Percentiles rank a stretch among this genome's conserved stretches.
Evolutionary conservation across 1,140 invertebrate species (phyloP).

Genomic region (Sycophaga agraensis): DNA sequence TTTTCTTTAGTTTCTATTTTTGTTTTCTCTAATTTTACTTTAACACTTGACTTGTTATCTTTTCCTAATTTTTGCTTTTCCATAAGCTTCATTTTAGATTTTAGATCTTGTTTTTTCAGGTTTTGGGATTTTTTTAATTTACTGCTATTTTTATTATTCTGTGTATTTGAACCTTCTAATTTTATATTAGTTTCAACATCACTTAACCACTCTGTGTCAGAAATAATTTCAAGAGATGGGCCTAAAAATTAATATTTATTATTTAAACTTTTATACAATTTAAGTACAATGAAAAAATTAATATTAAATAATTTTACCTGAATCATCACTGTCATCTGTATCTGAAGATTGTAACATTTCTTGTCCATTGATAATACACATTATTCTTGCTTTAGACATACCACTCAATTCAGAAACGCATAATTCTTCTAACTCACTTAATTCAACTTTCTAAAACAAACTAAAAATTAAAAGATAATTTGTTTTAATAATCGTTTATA

Average conservation of each 20-base stretch:
- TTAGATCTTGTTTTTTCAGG: conserved; percentile 38
- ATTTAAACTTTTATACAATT: neutral
- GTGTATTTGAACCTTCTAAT: conserved; percentile 35
- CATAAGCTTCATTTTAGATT: conserved; percentile 32
- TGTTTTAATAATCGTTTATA: neutral
- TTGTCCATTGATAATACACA: conserved; percentile 50
- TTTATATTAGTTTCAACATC: conserved; percentile 42
- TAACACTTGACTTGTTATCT: conserved; percentile 24
- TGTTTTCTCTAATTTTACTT: conserved; percentile 34
- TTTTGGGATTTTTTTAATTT: conserved; percentile 31
- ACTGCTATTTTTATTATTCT: conserved; percentile 31
- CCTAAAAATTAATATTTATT: conserved; percentile 33
- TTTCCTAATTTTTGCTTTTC: conserved; percentile 24
- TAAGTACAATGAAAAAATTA: neutral
- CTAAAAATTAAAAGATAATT: neutral
- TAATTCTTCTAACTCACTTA: conserved; percentile 49
- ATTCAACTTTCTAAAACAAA: conserved; percentile 46
- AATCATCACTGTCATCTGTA: conserved; percentile 50
- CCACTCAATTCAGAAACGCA: conserved; percentile 54
- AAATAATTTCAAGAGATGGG: conserved; percentile 55
- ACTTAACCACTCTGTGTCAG: conserved; percentile 52
- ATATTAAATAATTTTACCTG: conserved; percentile 38
- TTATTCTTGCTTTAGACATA: conserved; percentile 52
- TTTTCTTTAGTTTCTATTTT: conserved; percentile 39
- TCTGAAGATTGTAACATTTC: conserved; percentile 52